Conservation (phyloP, 2,797 vertebrate genomes). For the Gallirallus australis region DNA sequence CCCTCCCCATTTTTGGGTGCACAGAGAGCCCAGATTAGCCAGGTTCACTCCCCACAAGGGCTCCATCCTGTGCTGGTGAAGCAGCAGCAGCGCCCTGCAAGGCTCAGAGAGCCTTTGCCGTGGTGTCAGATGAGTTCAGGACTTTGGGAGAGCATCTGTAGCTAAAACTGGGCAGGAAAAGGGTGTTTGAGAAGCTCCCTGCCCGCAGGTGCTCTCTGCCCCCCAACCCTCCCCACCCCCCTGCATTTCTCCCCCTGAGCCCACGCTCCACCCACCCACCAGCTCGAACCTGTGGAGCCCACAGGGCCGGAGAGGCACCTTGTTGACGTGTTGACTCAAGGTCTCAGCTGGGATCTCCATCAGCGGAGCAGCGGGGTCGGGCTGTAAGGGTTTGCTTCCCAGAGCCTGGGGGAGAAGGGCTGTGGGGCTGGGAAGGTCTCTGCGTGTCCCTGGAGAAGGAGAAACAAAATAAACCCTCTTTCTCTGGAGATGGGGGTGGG, state of each 20-base stretch:
- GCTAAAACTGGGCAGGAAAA: not conserved
- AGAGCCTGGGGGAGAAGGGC: not conserved
- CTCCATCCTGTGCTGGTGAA: not conserved
- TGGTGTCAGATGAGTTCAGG: not conserved
- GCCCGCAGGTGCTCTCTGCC: not conserved
- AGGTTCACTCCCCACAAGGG: too few relatives aligned
- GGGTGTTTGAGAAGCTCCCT: not conserved
- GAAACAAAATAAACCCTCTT: not conserved
- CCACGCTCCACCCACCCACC: too few relatives aligned
- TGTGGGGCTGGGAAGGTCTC: not conserved
- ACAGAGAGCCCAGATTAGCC: not conserved
- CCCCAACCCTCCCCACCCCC: not conserved
- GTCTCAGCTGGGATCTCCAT: not conserved
- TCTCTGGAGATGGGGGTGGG: not conserved
- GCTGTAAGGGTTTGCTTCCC: not conserved
- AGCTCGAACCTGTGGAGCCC: accelerated
- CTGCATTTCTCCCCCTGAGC: too few relatives aligned
- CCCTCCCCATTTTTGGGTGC: accelerated
- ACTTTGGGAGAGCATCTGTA: not conserved
- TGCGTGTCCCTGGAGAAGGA: not conserved
- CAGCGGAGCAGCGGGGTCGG: accelerated
- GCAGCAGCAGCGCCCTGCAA: accelerated
- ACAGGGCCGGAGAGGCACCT: not conserved
- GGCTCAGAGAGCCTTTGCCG: not conserved
- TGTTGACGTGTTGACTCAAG: not conserved